Percentiles rank a stretch among this genome's conserved stretches.
Conservation (phyloP, 1,140 invertebrate species). For the Leptinotarsa texana region DNA sequence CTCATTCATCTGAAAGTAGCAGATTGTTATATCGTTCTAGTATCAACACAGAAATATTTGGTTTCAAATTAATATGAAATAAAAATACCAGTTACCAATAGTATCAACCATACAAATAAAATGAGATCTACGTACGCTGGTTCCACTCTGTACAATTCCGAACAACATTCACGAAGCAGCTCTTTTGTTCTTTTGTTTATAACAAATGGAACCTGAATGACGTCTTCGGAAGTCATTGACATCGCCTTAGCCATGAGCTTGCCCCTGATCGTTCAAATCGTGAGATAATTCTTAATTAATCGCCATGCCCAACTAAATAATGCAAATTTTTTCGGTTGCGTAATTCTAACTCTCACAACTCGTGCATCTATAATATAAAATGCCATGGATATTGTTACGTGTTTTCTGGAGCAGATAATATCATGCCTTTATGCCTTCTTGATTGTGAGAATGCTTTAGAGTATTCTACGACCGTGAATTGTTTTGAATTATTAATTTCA, state of each 20-base stretch:
- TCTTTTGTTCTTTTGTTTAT: conserved; percentile 20
- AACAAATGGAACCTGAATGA: conserved; percentile 18
- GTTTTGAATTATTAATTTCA: no score
- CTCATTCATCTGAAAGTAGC: no score
- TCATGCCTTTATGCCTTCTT: no score
- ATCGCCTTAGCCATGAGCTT: conserved; percentile 21
- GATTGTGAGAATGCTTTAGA: no score
- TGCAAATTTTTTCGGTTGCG: conserved; percentile 24
- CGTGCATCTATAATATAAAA: conserved; percentile 12
- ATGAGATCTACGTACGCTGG: no score
- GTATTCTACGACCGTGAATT: no score
- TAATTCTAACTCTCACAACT: conserved; percentile 18
- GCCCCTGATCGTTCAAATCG: conserved; percentile 22
- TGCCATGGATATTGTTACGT: conserved; percentile 1
- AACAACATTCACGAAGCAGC: neutral
- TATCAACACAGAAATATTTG: no score
- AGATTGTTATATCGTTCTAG: no score
- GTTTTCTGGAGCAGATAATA: neutral
- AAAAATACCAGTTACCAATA: no score
- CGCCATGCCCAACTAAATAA: conserved; percentile 18
- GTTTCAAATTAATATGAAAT: no score
- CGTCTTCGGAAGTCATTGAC: conserved; percentile 13
- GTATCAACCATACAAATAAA: no score
- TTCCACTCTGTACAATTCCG: conserved; percentile 1
- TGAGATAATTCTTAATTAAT: conserved; percentile 23